phyloP scores from a whole-genome alignment of 1,140 invertebrate species.

The Aphis gossypii region DNA sequence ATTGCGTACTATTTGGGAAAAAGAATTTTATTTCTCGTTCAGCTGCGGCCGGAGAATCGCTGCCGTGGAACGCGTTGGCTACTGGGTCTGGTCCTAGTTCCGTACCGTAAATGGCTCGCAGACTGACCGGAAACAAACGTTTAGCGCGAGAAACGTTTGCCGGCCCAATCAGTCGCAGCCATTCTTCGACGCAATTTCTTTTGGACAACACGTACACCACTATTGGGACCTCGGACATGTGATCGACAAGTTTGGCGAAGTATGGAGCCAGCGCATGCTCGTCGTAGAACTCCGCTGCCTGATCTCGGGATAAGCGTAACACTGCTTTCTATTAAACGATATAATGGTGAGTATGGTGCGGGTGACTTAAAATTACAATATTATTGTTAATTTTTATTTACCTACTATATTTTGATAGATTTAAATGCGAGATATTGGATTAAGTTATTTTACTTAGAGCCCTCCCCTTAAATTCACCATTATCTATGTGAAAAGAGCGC shows the following conservation, averaged over 20 bases:
- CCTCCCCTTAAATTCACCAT: not conserved
- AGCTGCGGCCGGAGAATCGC: not conserved
- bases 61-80: conserved; percentile 37
- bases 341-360: not conserved
- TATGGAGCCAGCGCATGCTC: not conserved
- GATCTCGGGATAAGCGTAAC: not conserved
- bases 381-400: too few species aligned
- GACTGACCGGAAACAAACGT: not conserved
- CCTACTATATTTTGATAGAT: not conserved
- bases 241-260: not conserved
- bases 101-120: conserved; percentile 11
- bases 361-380: not conserved
- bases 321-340: not conserved
- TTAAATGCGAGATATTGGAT: not conserved
- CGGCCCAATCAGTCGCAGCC: conserved; percentile 12
- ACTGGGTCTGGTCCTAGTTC: not conserved
- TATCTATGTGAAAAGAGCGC: not conserved
- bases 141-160: not conserved
- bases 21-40: conserved; percentile 6
- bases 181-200: conserved; percentile 14
- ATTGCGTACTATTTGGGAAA: not conserved
- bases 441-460: too few species aligned
- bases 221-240: not conserved
- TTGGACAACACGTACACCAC: conserved; percentile 33
- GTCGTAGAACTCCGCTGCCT: not conserved